Conservation (phyloP, 2,888 invertebrate species). For the Pegoplata infirma region DNA sequence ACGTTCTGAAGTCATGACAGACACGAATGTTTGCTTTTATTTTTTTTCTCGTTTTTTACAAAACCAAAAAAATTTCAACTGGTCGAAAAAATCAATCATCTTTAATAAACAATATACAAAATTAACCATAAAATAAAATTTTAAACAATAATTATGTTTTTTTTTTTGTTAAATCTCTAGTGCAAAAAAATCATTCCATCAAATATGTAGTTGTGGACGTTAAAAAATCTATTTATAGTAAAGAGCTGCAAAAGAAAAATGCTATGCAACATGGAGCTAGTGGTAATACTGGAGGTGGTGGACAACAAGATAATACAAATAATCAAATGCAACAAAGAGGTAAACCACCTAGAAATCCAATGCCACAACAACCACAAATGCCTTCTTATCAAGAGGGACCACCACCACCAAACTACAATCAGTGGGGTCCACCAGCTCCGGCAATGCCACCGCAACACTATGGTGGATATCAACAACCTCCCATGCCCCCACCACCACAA, state of each 20-base stretch:
- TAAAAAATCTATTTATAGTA: constrained; percentile 90
- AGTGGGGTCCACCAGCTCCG: constrained; percentile 69
- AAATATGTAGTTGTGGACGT: constrained; percentile 92
- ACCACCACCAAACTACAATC: constrained; percentile 74
- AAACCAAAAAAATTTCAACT: no score
- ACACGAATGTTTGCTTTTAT: no score
- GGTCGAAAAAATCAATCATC: no score
- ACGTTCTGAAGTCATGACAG: no score
- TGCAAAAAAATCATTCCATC: constrained; percentile 88
- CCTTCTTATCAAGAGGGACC: constrained; percentile 69
- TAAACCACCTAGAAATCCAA: constrained; percentile 65
- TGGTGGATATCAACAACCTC: constrained; percentile 69
- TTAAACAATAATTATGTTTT: no score
- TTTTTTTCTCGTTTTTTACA: no score
- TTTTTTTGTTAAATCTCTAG: constrained; percentile 76
- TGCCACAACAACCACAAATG: constrained; percentile 65
- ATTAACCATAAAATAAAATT: no score
- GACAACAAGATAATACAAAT: constrained; percentile 9
- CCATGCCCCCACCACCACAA: constrained; percentile 76
- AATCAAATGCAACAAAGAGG: constrained; percentile 64
- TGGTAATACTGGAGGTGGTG: not conserved
- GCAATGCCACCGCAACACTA: constrained; percentile 67
- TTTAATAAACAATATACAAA: no score
- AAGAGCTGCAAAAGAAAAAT: constrained; percentile 58
- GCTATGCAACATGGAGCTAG: constrained; percentile 20